phyloP scores from a whole-genome alignment of 1,140 invertebrate genomes.

The Globodera rostochiensis region DNA sequence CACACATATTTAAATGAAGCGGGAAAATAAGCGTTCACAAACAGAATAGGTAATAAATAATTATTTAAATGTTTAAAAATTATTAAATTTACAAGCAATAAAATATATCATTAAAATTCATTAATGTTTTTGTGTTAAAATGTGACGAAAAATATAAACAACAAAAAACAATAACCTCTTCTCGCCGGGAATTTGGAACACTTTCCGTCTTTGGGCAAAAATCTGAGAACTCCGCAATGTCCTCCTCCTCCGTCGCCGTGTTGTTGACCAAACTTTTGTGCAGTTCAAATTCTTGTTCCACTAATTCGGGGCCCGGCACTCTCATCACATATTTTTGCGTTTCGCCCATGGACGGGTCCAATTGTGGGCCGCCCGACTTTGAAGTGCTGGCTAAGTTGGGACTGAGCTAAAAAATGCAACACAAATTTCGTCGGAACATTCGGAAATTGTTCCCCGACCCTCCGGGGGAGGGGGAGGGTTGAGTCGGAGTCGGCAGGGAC shows the following conservation, averaged over 20 bases:
- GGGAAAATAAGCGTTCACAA: too few relatives aligned
- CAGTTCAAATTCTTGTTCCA: conserved; percentile 62
- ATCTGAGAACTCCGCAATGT: conserved; percentile 34
- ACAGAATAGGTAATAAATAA: too few relatives aligned
- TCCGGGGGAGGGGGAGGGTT: too few relatives aligned
- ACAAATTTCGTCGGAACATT: neutral
- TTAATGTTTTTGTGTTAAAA: neutral
- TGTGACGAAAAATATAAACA: neutral
- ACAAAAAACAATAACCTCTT: neutral
- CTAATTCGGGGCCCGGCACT: conserved; percentile 59
- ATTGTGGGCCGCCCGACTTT: conserved; percentile 6
- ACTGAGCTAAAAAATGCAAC: neutral
- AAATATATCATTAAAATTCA: too few relatives aligned
- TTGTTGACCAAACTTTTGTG: conserved; percentile 53
- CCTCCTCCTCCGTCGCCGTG: conserved; percentile 27
- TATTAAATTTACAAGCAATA: too few relatives aligned
- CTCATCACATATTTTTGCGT: conserved; percentile 63
- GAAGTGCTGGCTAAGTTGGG: conserved; percentile 30
- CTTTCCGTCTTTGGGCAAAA: neutral
- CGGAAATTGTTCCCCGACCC: too few relatives aligned
- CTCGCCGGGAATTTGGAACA: neutral
- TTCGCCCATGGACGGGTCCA: conserved; percentile 51
- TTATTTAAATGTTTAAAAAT: too few relatives aligned
- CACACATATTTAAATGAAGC: neutral
- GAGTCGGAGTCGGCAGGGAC: too few relatives aligned